These are phyloP conservation scores for Eufriesea mexicana DNA, from an alignment of 1,140 invertebrate species.

Conservation along the genomic window DNA sequence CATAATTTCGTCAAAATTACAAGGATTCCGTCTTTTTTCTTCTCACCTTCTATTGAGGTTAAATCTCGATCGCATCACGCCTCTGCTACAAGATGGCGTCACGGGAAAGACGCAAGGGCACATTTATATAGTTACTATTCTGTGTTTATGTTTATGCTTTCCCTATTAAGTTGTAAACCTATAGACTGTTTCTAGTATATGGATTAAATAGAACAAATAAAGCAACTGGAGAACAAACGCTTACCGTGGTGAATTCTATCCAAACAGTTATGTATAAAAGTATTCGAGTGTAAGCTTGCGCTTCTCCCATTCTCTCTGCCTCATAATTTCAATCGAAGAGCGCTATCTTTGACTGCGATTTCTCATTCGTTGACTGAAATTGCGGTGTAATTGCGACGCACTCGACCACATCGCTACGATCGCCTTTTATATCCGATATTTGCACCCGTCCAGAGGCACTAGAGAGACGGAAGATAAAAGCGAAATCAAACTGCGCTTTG, in stretches of 20 bases:
- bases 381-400: background rate
- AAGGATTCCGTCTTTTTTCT: too few relatives aligned
- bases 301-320: background rate
- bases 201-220: too few relatives aligned
- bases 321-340: slow-evolving; percentile 14
- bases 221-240: background rate
- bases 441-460: background rate
- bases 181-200: too few relatives aligned
- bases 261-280: slow-evolving; percentile 10
- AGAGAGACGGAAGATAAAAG: background rate
- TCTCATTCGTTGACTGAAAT: background rate
- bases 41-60: too few relatives aligned
- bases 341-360: background rate
- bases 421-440: background rate
- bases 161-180: too few relatives aligned
- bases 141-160: too few relatives aligned
- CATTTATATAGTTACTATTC: too few relatives aligned
- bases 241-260: background rate
- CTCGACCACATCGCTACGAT: background rate
- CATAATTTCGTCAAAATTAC: too few relatives aligned
- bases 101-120: too few relatives aligned
- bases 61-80: too few relatives aligned
- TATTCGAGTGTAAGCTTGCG: background rate
- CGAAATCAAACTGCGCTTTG: background rate
- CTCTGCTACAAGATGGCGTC: too few relatives aligned